phyloP scores from a whole-genome alignment of 2,888 invertebrate species.

The Chirona hameri region DNA sequence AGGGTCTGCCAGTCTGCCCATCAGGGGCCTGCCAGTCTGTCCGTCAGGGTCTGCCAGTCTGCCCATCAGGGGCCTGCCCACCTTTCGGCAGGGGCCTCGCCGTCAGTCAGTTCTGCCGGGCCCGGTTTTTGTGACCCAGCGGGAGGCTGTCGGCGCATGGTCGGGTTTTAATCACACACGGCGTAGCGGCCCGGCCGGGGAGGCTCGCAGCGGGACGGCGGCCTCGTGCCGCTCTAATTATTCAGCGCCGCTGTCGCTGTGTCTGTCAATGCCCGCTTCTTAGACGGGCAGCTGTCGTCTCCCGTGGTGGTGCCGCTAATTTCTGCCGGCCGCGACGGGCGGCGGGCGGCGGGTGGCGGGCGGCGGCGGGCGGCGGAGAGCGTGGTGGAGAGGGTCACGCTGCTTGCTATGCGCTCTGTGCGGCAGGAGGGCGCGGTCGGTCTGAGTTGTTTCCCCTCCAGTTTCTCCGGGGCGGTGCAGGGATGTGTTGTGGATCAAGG shows the following conservation, averaged over 20 bases:
- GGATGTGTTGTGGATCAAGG: no score
- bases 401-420: no score
- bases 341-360: not conserved
- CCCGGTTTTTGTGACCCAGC: not conserved
- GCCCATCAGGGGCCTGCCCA: no score
- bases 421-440: no score
- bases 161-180: not conserved
- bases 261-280: conserved; percentile 2
- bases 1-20: no score
- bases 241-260: not conserved
- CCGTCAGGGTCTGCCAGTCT: no score
- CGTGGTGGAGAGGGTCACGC: no score
- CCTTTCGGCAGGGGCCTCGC: no score
- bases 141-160: not conserved
- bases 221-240: not conserved
- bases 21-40: no score
- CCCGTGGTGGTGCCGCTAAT: not conserved
- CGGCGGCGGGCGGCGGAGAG: no score
- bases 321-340: not conserved
- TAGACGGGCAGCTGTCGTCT: conserved; percentile 1
- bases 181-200: not conserved
- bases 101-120: not conserved
- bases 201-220: not conserved
- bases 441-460: no score
- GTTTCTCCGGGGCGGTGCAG: no score